A percentile compares a stretch with the other conserved stretches of the same genome.
These are phyloP conservation scores for Anhinga rufa DNA, from an alignment of 2,113 vertebrate species.

Conservation along the genomic window DNA sequence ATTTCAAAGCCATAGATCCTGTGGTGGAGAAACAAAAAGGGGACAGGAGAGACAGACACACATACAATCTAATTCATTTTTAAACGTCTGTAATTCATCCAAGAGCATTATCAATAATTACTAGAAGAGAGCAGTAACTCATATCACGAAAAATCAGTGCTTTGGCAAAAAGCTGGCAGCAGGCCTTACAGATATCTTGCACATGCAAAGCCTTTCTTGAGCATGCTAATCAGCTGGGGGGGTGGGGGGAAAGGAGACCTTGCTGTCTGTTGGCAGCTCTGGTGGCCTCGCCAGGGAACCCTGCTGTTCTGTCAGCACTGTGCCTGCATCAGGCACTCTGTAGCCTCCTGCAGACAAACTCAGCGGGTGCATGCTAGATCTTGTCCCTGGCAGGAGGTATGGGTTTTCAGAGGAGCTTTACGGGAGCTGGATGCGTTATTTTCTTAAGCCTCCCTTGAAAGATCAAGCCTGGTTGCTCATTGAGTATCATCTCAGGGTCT, in stretches of 20 bases:
- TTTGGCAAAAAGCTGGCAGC: constrained; percentile 42
- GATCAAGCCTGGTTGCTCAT: neutral
- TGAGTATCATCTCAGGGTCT: neutral
- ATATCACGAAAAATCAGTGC: neutral
- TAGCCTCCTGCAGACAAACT: neutral
- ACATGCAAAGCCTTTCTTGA: constrained; percentile 14
- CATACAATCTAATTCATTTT: constrained; percentile 52
- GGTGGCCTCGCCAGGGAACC: neutral
- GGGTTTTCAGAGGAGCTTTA: neutral
- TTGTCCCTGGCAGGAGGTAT: neutral
- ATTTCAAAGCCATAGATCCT: constrained; percentile 53
- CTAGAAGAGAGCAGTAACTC: constrained; percentile 37
- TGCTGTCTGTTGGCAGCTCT: neutral
- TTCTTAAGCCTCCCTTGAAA: neutral
- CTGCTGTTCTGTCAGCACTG: neutral
- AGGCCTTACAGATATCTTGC: constrained; percentile 24
- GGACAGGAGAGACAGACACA: neutral
- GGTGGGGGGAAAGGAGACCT: neutral
- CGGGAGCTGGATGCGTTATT: neutral
- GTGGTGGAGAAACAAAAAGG: constrained; percentile 25
- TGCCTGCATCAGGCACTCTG: neutral
- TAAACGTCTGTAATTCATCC: constrained; percentile 62
- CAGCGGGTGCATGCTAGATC: neutral
- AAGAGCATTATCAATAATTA: constrained; percentile 63
- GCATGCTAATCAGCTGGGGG: neutral